Evolutionary conservation across 2,888 invertebrate genomes (phyloP), one percentile per base, ranked within the genome.

Genomic region (Nomada ruficornis): DNA sequence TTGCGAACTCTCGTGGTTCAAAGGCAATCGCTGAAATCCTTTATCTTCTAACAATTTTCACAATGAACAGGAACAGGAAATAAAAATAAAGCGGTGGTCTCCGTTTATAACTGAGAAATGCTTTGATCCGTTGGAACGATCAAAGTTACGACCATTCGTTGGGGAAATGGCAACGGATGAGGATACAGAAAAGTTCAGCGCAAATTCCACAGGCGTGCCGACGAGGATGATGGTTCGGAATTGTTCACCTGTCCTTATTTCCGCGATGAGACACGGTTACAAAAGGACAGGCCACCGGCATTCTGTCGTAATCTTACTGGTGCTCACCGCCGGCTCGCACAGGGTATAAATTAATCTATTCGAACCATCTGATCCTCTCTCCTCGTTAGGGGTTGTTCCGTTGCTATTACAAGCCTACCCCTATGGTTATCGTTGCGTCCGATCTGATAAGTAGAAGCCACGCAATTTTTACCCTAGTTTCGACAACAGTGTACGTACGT

Each of bases 311-410:
- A 82, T 75, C 80, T 75, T 70, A 26, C 55, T 36, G 52, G 80
- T 64, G 81, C 55, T 26, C 57, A 18, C 55, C n/a, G 29, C 54
- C 60, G 80, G 62, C 63, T 75, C 64, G 47, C 74, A 60, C 29
- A 23, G 64, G 55, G 69, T 62, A 79, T 87, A 88, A 82, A 89
- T 89, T 89, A 88, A 89, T 89, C 85, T 88, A 80, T 62, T 55
- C 81, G 63, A 81, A 81, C 63, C 87, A 89, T 89, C 89, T 78
- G 88, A 89, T 85, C 85, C 78, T 82, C 77, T 64, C 77, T 65
- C 64, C 82, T 86, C 80, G 88, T 89, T 88, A 89, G 82, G 84
- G 84, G 84, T 85, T 85, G 87, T 83, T 81, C 81, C 79, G 65
- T 82, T 83, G 63, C 80, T 70, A 81, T 77, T 87, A 83, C 80